Evolutionary conservation across 1,140 invertebrate genomes (phyloP).

Genomic region (Eueides isabella): DNA sequence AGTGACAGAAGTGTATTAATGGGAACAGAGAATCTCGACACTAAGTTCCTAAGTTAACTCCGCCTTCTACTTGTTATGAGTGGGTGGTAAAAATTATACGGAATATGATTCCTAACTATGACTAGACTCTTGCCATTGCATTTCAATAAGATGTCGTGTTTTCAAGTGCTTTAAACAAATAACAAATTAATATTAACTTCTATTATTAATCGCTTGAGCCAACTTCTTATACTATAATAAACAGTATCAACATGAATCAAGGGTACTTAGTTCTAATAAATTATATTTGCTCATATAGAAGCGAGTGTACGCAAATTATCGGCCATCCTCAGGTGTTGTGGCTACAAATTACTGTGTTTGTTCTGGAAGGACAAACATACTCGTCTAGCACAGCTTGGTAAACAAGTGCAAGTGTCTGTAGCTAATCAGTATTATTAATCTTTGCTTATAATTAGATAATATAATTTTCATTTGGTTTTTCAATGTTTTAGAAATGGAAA

Average conservation of each 20-base stretch:
- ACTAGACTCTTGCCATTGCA: too few relatives aligned
- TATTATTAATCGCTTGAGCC: not conserved
- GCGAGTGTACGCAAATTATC: conserved; percentile 29
- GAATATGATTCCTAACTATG: too few relatives aligned
- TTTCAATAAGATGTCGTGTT: not conserved
- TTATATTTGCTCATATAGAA: conserved; percentile 23
- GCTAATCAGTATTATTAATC: not conserved
- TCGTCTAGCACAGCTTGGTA: not conserved
- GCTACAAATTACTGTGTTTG: conserved; percentile 23
- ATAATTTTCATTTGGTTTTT: too few relatives aligned
- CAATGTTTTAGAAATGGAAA: too few relatives aligned
- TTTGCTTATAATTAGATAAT: not conserved
- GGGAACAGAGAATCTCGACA: too few relatives aligned
- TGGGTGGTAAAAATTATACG: too few relatives aligned
- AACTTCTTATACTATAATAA: not conserved
- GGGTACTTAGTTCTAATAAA: conserved; percentile 1
- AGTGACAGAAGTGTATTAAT: too few relatives aligned
- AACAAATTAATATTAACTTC: not conserved
- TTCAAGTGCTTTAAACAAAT: not conserved
- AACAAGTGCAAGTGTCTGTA: not conserved
- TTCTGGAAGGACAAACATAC: conserved; percentile 10
- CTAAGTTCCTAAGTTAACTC: too few relatives aligned
- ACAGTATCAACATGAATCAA: not conserved
- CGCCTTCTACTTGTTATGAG: too few relatives aligned
- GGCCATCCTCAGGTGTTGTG: conserved; percentile 32